Evolutionary conservation across 1,140 invertebrate genomes (phyloP).

Genomic region (Nymphalis io): DNA sequence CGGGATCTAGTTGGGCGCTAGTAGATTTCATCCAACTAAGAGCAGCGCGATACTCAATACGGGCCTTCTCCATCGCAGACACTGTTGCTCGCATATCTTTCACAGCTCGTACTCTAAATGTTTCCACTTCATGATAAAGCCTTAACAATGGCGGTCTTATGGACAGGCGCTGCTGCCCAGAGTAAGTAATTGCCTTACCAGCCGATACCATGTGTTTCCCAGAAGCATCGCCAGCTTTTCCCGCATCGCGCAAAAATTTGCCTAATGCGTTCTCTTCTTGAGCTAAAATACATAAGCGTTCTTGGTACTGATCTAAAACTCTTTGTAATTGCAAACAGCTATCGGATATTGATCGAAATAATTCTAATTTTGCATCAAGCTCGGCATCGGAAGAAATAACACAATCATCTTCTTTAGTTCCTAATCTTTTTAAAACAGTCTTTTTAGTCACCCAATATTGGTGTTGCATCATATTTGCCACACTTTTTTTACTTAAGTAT

Average conservation of each 20-base stretch:
- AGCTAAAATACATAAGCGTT: conserved; percentile 94
- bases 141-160: conserved; percentile 93
- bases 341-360: conserved; percentile 97
- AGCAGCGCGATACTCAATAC: conserved; percentile 98
- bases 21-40: conserved; percentile 99
- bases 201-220: conserved; percentile 95
- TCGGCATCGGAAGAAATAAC: conserved; percentile 97
- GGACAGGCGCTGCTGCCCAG: conserved; percentile 95
- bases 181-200: conserved; percentile 96
- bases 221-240: conserved; percentile 91
- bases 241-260: conserved; percentile 95
- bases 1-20: conserved; percentile 97
- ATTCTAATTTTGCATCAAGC: conserved; percentile 97
- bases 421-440: conserved; percentile 95
- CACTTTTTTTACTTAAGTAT: conserved; percentile 13
- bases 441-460: conserved; percentile 99
- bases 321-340: conserved; percentile 94
- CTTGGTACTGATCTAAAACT: conserved; percentile 96
- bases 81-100: conserved; percentile 96
- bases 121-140: conserved; percentile 96
- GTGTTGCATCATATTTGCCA: conserved; percentile 89
- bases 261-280: conserved; percentile 98
- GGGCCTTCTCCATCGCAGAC: conserved; percentile 94
- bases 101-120: conserved; percentile 96
- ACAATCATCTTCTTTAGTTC: conserved; percentile 98